A percentile compares a stretch with the other conserved stretches of the same genome.
These are phyloP conservation scores for Gryon sp. DNA, from an alignment of 1,140 invertebrate species.

Conservation along the genomic window DNA sequence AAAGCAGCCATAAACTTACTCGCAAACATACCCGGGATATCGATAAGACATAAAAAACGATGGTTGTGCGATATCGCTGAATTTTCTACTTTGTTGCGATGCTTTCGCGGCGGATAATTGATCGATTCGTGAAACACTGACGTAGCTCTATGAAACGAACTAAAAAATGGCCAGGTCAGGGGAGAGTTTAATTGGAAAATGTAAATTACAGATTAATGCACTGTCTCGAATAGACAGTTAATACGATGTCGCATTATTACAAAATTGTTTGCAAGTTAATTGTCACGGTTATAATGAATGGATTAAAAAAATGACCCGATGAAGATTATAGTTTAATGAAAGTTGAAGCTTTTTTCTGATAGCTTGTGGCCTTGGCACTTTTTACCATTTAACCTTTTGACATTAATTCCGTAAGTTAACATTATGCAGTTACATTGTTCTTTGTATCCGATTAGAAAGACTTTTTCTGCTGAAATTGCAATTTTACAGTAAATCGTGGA, in stretches of 20 bases:
- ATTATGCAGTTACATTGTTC: no score
- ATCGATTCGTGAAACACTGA: no score
- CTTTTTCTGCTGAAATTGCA: no score
- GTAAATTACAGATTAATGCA: slow-evolving; percentile 11
- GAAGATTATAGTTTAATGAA: no score
- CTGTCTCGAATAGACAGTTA: slow-evolving; percentile 3
- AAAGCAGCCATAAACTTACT: slow-evolving; percentile 29
- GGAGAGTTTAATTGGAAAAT: slow-evolving; percentile 3
- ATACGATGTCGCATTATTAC: slow-evolving; percentile 3
- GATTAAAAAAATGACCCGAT: no score
- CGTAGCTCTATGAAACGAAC: no score
- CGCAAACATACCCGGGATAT: slow-evolving; percentile 19
- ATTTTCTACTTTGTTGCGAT: not conserved
- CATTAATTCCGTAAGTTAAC: no score
- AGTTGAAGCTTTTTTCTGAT: no score
- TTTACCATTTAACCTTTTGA: no score
- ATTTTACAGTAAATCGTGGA: no score
- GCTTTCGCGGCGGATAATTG: slow-evolving; percentile 6
- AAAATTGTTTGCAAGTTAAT: slow-evolving; percentile 21
- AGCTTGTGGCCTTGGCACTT: no score
- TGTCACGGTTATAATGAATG: slow-evolving; percentile 6
- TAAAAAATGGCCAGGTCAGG: slow-evolving; percentile 2
- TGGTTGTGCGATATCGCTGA: slow-evolving; percentile 23
- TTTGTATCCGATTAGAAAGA: no score
- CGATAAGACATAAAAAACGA: slow-evolving; percentile 12